Conservation (phyloP, 2,113 vertebrate genomes). For the Engraulis encrasicolus region DNA sequence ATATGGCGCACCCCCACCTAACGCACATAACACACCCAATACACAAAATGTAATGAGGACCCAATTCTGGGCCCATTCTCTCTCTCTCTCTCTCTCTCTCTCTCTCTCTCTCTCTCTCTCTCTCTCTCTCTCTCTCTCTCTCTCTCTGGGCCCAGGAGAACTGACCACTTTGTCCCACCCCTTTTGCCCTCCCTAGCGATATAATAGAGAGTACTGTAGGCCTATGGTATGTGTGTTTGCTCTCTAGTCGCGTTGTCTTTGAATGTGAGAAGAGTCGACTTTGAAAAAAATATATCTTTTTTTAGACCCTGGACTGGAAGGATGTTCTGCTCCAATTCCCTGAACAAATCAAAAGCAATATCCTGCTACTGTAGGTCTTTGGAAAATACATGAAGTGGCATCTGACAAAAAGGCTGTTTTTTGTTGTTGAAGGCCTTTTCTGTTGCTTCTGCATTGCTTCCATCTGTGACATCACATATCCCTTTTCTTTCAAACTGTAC, state of each 20-base stretch:
- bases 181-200: neutral
- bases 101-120: no score
- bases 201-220: no score
- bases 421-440: neutral
- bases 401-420: neutral
- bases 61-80: no score
- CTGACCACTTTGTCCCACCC: no score
- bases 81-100: no score
- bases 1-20: no score
- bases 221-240: neutral
- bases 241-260: conserved; percentile 10
- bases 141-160: no score
- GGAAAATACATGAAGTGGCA: conserved; percentile 33
- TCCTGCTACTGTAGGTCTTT: conserved; percentile 31
- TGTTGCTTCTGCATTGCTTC: neutral
- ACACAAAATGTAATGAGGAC: no score
- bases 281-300: conserved; percentile 38
- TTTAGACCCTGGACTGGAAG: conserved; percentile 13
- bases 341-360: conserved; percentile 27
- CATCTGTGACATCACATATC: neutral
- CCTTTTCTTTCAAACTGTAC: neutral
- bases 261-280: conserved; percentile 13
- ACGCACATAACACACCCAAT: no score
- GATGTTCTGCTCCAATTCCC: conserved; percentile 44
- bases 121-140: no score